phyloP scores from a whole-genome alignment of 53 echinoderm and acorn worm species.

The Antedon mediterranea region DNA sequence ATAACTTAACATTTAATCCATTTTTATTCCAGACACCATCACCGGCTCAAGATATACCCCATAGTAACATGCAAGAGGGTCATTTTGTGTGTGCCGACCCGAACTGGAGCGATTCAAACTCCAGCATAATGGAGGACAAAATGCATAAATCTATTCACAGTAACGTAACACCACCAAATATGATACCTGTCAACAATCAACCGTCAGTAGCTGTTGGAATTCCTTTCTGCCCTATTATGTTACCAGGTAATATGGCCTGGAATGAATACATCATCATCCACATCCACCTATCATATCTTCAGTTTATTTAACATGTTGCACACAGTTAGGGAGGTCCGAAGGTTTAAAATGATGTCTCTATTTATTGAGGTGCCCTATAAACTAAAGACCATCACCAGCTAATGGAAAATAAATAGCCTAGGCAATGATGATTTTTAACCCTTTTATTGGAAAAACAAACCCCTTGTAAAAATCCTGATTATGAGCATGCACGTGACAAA shows the following conservation, averaged over 20 bases:
- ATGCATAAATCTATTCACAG: constrained; percentile 17
- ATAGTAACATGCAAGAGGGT: not conserved
- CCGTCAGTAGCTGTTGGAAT: constrained; percentile 32
- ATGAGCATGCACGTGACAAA: too few species aligned
- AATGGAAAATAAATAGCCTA: too few species aligned
- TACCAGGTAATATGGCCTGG: constrained; percentile 32
- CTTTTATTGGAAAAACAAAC: too few species aligned
- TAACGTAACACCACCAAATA: constrained; percentile 26
- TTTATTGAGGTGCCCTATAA: too few species aligned
- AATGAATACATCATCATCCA: too few species aligned
- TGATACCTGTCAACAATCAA: constrained; percentile 15
- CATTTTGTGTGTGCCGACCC: not conserved
- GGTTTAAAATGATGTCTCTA: not conserved
- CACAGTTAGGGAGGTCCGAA: not conserved
- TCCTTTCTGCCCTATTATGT: constrained; percentile 48
- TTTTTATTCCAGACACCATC: not conserved
- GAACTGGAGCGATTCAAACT: not conserved
- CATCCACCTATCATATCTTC: too few species aligned
- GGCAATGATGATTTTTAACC: too few species aligned
- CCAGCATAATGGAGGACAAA: constrained; percentile 14
- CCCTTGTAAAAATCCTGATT: too few species aligned
- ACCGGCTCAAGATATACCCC: not conserved
- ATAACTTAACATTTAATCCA: not conserved
- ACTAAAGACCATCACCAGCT: too few species aligned
- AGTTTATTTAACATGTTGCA: too few species aligned